Evolutionary conservation across 2,888 invertebrate species (phyloP).

Genomic region (Melipona beecheii): DNA sequence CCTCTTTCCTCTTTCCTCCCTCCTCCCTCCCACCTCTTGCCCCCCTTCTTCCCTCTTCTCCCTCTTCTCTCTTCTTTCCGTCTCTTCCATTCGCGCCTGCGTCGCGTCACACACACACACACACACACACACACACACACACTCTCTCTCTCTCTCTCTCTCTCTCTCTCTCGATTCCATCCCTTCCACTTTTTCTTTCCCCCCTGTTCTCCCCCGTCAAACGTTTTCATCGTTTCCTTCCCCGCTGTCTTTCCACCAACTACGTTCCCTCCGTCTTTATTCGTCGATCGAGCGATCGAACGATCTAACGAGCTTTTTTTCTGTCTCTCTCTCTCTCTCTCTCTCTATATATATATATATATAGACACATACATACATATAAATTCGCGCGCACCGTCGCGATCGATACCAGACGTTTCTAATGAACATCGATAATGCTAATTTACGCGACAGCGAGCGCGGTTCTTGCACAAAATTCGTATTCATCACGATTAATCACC

Average conservation of each 20-base stretch:
- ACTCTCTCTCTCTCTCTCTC: not conserved
- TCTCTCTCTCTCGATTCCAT: not conserved
- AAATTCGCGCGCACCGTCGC: no score
- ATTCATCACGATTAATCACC: no score
- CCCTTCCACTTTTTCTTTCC: slow-evolving; percentile 8
- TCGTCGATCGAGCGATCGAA: not conserved
- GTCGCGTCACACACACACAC: no score
- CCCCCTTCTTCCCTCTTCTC: not conserved
- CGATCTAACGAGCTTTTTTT: not conserved
- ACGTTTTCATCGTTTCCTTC: not conserved
- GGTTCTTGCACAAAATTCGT: no score
- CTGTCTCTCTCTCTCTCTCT: no score
- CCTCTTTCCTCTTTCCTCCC: not conserved
- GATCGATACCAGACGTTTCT: no score
- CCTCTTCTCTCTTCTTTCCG: no score
- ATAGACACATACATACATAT: not conserved
- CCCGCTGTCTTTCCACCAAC: not conserved
- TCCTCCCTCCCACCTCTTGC: not conserved
- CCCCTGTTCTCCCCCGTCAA: not conserved
- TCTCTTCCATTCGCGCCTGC: no score
- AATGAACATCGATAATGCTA: no score
- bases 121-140: no score
- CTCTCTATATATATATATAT: not conserved
- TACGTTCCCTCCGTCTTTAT: not conserved
- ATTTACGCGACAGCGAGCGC: no score